These are phyloP conservation scores for Stichodactyla mertensii DNA, from an alignment of 64 coral and sea anemone species.

Conservation along the genomic window DNA sequence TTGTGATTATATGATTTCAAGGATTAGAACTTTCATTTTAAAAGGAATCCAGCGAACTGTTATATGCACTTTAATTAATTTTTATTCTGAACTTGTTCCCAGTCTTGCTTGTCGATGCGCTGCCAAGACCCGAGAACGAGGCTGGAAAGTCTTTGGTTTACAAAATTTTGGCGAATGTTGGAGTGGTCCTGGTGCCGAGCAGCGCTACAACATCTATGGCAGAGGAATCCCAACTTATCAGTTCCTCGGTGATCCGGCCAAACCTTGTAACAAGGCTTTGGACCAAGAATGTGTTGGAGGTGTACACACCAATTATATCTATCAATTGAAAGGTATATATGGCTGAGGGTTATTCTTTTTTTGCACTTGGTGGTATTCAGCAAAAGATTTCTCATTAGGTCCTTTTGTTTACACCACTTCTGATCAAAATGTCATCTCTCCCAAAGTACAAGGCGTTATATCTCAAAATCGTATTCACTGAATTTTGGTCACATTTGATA, in stretches of 20 bases:
- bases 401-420: too few relatives aligned
- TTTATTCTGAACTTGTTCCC: neutral
- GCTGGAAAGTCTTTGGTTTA: constrained; percentile 51
- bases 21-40: too few relatives aligned
- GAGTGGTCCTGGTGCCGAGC: constrained; percentile 34
- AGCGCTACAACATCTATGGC: constrained; percentile 47
- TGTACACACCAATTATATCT: constrained; percentile 44
- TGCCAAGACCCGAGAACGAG: constrained; percentile 31
- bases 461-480: too few relatives aligned
- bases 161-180: constrained; percentile 73
- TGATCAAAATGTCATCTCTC: too few relatives aligned
- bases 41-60: too few relatives aligned
- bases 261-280: constrained; percentile 31
- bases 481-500: too few relatives aligned
- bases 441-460: too few relatives aligned
- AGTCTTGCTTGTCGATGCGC: constrained; percentile 65
- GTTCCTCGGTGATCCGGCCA: neutral
- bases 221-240: constrained; percentile 6
- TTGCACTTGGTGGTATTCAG: too few relatives aligned
- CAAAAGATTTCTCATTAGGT: too few relatives aligned
- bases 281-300: constrained; percentile 50
- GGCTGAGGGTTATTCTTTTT: too few relatives aligned
- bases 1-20: too few relatives aligned
- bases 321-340: constrained; percentile 26
- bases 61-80: too few relatives aligned